phyloP scores from a whole-genome alignment of 1,140 invertebrate species.

The Muscidifurax raptorellus region DNA sequence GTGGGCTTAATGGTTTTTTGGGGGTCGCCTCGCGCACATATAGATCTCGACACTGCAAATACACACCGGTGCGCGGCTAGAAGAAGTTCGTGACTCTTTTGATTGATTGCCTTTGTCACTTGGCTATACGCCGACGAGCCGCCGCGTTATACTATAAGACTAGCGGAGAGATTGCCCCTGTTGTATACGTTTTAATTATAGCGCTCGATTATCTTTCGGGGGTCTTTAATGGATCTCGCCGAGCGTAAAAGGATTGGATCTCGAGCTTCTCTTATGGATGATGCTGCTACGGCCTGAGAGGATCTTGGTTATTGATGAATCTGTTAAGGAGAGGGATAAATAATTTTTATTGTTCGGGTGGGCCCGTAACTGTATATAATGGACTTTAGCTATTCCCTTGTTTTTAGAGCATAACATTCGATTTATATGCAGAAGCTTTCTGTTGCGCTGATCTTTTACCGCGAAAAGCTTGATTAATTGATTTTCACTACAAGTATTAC shows the following conservation, averaged over 20 bases:
- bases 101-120: slow-evolving; percentile 71
- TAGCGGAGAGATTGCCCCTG: slow-evolving; percentile 55
- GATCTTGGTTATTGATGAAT: slow-evolving; percentile 39
- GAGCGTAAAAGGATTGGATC: slow-evolving; percentile 34
- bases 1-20: slow-evolving; percentile 66
- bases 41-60: slow-evolving; percentile 11
- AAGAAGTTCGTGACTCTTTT: slow-evolving; percentile 58
- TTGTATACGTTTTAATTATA: slow-evolving; percentile 66
- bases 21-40: neutral
- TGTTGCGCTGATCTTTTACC: too few relatives aligned
- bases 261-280: neutral
- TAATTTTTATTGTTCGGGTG: neutral
- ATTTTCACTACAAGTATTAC: neutral
- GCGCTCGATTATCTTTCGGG: slow-evolving; percentile 62
- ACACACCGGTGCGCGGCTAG: slow-evolving; percentile 6
- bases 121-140: slow-evolving; percentile 44
- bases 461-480: neutral
- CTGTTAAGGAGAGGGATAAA: neutral
- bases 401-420: neutral
- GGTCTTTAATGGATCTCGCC: slow-evolving; percentile 35
- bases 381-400: neutral
- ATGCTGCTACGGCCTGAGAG: neutral
- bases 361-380: neutral
- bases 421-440: neutral
- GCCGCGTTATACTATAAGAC: slow-evolving; percentile 5